Base-by-base conservation (phyloP, 1,140 invertebrate species). In the Steinernema khuongi region DNA sequence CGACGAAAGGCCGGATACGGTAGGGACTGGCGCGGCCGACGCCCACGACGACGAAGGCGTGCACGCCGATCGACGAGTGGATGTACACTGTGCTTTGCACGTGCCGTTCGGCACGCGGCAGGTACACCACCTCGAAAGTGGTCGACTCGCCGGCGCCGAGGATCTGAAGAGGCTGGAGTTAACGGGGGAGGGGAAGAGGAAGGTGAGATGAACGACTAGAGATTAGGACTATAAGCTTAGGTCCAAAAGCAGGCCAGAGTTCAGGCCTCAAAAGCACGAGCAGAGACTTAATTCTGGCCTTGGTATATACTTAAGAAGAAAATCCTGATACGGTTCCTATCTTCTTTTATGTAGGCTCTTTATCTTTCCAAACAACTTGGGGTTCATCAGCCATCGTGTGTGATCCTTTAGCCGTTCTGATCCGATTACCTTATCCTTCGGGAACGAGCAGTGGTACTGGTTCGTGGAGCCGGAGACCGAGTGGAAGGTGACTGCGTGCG, bases 51-150 rank as follows among this genome's bases (percentile, higher is more conserved):
- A 79, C 29, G 88, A 87, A 81, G 81, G 74, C 71, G 32, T 76
- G 33, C 22, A 79, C 26, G 70, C 29, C 33, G 33, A 32, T 71
- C 75, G n/a, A 71, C 44, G 67, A 77, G 31, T 68, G 70, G 67
- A 66, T 67, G 70, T 19, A 79, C 43, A 60, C 71, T 68, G 66
- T 73, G 89, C 86, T 90, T 90, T 86, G 93, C 92, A 94, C 90
- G 82, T 90, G 90, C 75, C 93, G 94, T 87, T 94, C 91, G 87
- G 93, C 90, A 82, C 94, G 88, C 22, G 94, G 94, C 80, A 97
- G 89, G 88, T 95, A 96, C 72, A 96, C 92, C 80, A 97, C 92
- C 88, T 91, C 94, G 88, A 97, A 97, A 74, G 92, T 92, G 77
- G 94, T 96, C 86, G 96, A 96, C 67, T 91, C 91, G 72, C 91